phyloP scores from a whole-genome alignment of 2,888 invertebrate species.

The Pegoplata infirma region DNA sequence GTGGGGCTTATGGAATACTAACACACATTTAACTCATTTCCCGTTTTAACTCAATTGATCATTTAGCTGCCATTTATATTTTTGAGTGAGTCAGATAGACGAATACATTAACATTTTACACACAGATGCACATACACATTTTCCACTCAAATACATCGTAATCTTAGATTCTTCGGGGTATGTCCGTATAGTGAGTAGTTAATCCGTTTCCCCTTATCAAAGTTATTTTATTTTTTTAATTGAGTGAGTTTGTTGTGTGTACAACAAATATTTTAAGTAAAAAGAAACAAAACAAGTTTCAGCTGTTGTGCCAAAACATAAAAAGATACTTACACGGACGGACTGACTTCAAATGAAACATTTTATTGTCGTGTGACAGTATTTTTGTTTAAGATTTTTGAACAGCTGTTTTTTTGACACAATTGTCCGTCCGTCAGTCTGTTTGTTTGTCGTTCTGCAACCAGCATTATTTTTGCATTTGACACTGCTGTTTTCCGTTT shows the following conservation, averaged over 20 bases:
- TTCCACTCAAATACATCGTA: not conserved
- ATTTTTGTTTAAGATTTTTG: conserved; percentile 10
- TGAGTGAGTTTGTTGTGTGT: not conserved
- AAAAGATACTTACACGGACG: not conserved
- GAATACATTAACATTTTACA: not conserved
- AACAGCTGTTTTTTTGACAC: conserved; percentile 33
- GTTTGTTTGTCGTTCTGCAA: not conserved
- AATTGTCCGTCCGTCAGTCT: not conserved
- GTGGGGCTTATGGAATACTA: conserved; percentile 9
- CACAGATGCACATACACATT: not conserved
- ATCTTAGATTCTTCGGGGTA: too few relatives aligned
- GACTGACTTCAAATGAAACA: conserved; percentile 1
- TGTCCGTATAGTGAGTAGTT: not conserved
- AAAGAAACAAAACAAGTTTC: conserved; percentile 30
- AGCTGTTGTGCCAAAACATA: conserved; percentile 24
- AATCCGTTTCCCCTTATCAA: not conserved
- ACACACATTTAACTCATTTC: not conserved
- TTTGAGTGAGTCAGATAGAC: not conserved
- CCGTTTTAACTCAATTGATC: conserved; percentile 3
- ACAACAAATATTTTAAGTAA: not conserved
- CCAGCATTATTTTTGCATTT: conserved; percentile 25
- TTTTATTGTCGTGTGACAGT: conserved; percentile 20
- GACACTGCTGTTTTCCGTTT: conserved; percentile 7
- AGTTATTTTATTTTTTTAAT: not conserved
- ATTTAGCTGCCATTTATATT: conserved; percentile 22